phyloP scores from a whole-genome alignment of 2,797 vertebrate genomes.

The Amblyopsis hoosieri region DNA sequence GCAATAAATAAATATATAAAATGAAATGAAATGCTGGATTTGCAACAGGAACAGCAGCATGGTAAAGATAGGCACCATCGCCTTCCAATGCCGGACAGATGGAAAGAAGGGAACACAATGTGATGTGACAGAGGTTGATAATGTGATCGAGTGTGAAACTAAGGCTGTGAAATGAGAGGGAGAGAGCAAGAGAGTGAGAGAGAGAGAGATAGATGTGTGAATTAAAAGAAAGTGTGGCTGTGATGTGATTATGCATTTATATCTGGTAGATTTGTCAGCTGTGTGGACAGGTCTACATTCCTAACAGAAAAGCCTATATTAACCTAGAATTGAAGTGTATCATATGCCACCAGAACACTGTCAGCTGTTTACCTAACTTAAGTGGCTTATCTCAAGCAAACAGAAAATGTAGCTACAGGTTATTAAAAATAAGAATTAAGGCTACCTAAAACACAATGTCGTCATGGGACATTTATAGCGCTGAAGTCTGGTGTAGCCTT shows the following conservation, averaged over 20 bases:
- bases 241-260: constrained; percentile 19
- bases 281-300: constrained; percentile 27
- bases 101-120: constrained; percentile 55
- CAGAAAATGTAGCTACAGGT: too few relatives aligned
- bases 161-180: constrained; percentile 46
- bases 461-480: too few relatives aligned
- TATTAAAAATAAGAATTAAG: too few relatives aligned
- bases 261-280: constrained; percentile 7
- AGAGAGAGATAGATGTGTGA: constrained; percentile 27
- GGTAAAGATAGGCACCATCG: constrained; percentile 59
- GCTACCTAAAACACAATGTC: too few relatives aligned
- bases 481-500: too few relatives aligned
- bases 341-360: too few relatives aligned
- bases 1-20: constrained; percentile 35
- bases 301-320: not conserved
- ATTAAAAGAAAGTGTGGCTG: constrained; percentile 46
- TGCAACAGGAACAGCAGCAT: constrained; percentile 61
- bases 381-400: too few relatives aligned
- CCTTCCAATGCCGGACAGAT: constrained; percentile 64
- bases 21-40: constrained; percentile 27
- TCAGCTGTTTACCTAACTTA: too few relatives aligned
- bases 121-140: constrained; percentile 65
- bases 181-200: too few relatives aligned
- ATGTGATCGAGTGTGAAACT: constrained; percentile 46
- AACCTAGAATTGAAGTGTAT: too few relatives aligned